Evolutionary conservation across 1,140 invertebrate species (phyloP), one percentile per base, ranked within the genome.

Genomic region (Musca domestica): DNA sequence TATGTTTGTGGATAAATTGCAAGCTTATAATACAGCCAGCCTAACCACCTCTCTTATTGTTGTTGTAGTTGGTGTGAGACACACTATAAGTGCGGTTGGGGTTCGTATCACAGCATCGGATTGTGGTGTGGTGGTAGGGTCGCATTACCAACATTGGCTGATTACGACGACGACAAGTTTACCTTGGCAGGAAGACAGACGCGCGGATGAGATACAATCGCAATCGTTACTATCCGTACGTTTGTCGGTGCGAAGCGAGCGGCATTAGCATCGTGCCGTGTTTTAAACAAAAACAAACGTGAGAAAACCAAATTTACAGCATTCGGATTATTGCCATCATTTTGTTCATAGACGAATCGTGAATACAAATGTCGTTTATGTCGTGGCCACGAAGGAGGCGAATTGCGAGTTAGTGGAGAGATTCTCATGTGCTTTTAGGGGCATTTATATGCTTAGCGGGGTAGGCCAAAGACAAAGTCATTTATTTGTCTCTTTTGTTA

Each of bases 1-100:
- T 61, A 61, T 61, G 56, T 61, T 61, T 61, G 56, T 34, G 56
- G 27, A 61, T 61, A 61, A 61, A 61, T 61, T 61, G 56, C 56
- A 61, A 34, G 56, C 25, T 61, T 61, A 61, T 61, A 61, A 61
- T 61, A 23, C 56, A 41, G 34, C 10, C 34, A 41, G 34, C 34
- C 34, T 41, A 41, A 41, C 34, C n/a, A n/a, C n/a, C n/a, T n/a
- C n/a, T n/a, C n/a, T n/a, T n/a, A n/a, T n/a, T n/a, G n/a, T n/a
- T n/a, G n/a, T n/a, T n/a, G n/a, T 41, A 10, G 4, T 9, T 41
- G 34, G 34, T 10, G 10, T 41, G 2, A 5, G 34, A 41, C 34
- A 30, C 27, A 41, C 34, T 41, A 41, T 41, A 41, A 41, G 34
- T 41, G 34, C 34, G 6, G 34, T 12, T 30, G 2, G 34, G 2